Conservation (phyloP, 2,888 invertebrate species). For the Dolomedes plantarius region DNA sequence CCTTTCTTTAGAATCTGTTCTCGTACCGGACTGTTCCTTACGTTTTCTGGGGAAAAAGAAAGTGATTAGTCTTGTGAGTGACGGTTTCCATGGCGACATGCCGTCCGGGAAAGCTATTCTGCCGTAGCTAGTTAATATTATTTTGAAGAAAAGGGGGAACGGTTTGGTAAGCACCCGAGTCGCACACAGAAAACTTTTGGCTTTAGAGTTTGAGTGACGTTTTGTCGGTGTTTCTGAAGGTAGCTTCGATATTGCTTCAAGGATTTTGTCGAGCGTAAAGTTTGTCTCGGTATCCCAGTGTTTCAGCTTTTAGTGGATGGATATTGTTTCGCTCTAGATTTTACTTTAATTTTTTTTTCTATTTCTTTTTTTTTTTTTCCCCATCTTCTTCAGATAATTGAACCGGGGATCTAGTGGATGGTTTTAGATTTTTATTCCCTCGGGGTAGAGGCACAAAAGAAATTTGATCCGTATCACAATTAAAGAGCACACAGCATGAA, state of each 20-base stretch:
- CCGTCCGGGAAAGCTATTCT: not conserved
- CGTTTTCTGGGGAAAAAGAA: too few relatives aligned
- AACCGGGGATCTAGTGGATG: too few relatives aligned
- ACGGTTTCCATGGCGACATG: not conserved
- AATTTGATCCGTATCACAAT: too few relatives aligned
- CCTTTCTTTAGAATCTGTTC: not conserved
- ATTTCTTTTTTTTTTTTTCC: too few relatives aligned
- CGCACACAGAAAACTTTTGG: not conserved
- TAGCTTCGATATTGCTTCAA: not conserved
- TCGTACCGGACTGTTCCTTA: not conserved
- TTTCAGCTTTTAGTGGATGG: too few relatives aligned
- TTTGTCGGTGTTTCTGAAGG: not conserved
- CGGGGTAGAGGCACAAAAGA: too few relatives aligned
- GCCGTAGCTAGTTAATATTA: not conserved
- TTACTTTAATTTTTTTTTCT: too few relatives aligned
- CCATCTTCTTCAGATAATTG: too few relatives aligned
- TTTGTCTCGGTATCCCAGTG: not conserved
- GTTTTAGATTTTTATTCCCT: too few relatives aligned
- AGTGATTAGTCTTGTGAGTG: conserved; percentile 2
- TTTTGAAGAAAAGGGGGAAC: not conserved
- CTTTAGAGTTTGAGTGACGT: not conserved
- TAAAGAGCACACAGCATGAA: too few relatives aligned
- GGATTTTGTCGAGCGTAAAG: not conserved
- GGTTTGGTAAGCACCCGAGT: too few relatives aligned
- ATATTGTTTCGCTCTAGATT: too few relatives aligned